Evolutionary conservation across 1,140 invertebrate species (phyloP), one percentile per base, ranked within the genome.

Genomic region (Caenorhabditis tropicalis): DNA sequence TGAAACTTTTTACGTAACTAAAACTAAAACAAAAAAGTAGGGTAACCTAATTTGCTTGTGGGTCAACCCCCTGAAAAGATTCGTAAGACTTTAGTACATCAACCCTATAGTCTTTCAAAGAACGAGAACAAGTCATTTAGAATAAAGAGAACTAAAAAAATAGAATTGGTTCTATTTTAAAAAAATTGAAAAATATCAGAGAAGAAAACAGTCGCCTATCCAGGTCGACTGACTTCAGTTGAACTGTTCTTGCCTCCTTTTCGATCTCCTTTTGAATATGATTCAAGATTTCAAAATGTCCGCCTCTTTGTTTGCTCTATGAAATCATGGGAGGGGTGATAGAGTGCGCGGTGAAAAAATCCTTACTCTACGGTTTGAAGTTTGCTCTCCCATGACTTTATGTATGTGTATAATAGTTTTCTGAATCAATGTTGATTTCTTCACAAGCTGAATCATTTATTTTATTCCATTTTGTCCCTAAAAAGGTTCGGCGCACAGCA

Each of bases 311-410:
- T 74, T 74, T 74, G 36, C 36, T 43, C 65, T 19, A 15, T 43
- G 65, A 74, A 74, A 74, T 43, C 65, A 74, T 74, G 58, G 19
- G 29, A n/a, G 21, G 7, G 29, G 36, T 74, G 65, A 74, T 74
- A 43, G 65, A 74, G 2, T 74, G 27, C 36, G 43, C 36, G n/a
- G 19, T 6, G n/a, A 74, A 74, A 74, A 74, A 74, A 46, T 43
- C 65, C 65, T 43, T n/a, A 46, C 65, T 19, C 21, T 74, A 74
- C 36, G n/a, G 65, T 74, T 74, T 74, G 36, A 10, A 43, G 65
- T 74, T 74, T 74, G 65, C 65, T 74, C 36, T 74, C 65, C 31
- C 58, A 65, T 65, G 58, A 65, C 58, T 65, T 65, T 65, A 65
- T 65, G n/a, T 24, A 16, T 36, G 10, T 15, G 31, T 36, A 39